Percentiles rank a stretch among this genome's conserved stretches.
Evolutionary conservation across 2,888 invertebrate genomes (phyloP).

Genomic region (Lycia hirtaria): DNA sequence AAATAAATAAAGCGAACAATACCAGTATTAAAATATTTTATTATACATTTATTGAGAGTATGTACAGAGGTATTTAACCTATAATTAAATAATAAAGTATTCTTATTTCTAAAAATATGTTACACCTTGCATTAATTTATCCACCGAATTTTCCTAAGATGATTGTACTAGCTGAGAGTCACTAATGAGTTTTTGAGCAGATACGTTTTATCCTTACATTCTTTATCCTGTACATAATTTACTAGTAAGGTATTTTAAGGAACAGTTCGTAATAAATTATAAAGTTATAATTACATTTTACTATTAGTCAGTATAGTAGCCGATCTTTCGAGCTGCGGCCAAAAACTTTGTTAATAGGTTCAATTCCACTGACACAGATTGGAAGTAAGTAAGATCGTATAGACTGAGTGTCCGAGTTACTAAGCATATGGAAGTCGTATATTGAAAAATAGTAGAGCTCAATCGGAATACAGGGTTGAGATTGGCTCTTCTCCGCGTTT

Average conservation of each 20-base stretch:
- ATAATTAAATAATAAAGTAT: slow-evolving; percentile 20
- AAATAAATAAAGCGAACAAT: neutral
- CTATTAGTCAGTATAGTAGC: slow-evolving; percentile 4
- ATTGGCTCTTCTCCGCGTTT: no score
- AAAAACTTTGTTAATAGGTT: no score
- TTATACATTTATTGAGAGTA: slow-evolving; percentile 28
- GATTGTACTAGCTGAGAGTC: slow-evolving; percentile 6
- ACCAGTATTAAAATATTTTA: slow-evolving; percentile 27
- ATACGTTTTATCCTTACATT: slow-evolving; percentile 8
- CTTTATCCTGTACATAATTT: slow-evolving; percentile 34
- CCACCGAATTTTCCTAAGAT: slow-evolving; percentile 25
- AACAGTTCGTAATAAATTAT: slow-evolving; percentile 7
- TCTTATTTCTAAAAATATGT: slow-evolving; percentile 32
- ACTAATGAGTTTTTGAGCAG: slow-evolving; percentile 6
- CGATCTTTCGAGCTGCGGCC: neutral
- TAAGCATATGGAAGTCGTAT: no score
- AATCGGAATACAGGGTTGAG: no score
- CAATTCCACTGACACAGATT: no score
- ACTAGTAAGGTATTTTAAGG: slow-evolving; percentile 21
- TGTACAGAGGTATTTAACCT: slow-evolving; percentile 32
- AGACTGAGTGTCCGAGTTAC: no score
- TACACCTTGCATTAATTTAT: slow-evolving; percentile 29
- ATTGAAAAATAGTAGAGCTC: no score
- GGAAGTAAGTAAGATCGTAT: no score
- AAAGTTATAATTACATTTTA: neutral